phyloP scores from a whole-genome alignment of 2,888 invertebrate species.

The Clusia tigrina region DNA sequence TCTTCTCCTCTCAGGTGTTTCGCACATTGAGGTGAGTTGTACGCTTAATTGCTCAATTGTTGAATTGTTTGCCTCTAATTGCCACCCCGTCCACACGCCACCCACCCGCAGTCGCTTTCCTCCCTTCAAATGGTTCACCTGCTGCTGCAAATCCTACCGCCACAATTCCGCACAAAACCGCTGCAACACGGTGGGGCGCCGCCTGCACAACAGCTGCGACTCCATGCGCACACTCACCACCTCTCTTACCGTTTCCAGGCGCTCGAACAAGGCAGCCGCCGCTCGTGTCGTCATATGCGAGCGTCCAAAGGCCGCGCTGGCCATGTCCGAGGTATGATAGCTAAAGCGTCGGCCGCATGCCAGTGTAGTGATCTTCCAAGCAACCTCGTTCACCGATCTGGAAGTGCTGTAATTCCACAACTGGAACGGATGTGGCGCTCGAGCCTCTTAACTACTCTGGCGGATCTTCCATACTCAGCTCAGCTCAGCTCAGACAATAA shows the following conservation, averaged over 20 bases:
- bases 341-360: constrained; percentile 49
- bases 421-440: background rate
- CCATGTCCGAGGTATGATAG: constrained; percentile 64
- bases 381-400: constrained; percentile 50
- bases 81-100: background rate
- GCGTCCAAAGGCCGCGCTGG: constrained; percentile 53
- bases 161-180: constrained; percentile 57
- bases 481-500: constrained; percentile 17
- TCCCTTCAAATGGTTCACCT: constrained; percentile 73
- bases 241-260: constrained; percentile 61
- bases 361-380: constrained; percentile 39
- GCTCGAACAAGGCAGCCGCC: constrained; percentile 57
- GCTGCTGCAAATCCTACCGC: constrained; percentile 66
- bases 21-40: constrained; percentile 77
- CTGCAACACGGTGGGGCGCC: constrained; percentile 60
- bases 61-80: background rate
- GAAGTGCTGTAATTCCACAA: constrained; percentile 42
- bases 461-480: background rate
- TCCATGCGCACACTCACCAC: constrained; percentile 64
- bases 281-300: constrained; percentile 61
- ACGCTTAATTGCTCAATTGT: background rate
- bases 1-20: constrained; percentile 90
- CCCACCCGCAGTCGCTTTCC: constrained; percentile 68
- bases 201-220: constrained; percentile 63
- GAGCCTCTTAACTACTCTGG: background rate